A percentile compares a stretch with the other conserved stretches of the same genome.
phyloP scores from a whole-genome alignment of 2,113 vertebrate species.

The Ptyas mucosa region DNA sequence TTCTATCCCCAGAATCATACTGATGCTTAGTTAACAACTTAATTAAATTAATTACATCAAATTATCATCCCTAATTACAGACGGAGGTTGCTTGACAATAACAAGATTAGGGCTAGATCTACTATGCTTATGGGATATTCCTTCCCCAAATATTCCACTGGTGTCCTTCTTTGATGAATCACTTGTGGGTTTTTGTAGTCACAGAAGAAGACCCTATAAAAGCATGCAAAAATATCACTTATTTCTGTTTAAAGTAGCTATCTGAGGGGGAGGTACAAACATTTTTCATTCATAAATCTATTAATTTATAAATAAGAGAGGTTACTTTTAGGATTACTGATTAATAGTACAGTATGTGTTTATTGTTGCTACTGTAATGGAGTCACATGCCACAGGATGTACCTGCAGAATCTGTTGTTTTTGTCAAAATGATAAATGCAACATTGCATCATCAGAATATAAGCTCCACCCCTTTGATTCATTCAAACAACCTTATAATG shows the following conservation, averaged over 20 bases:
- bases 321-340: neutral
- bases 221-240: neutral
- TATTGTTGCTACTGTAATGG: neutral
- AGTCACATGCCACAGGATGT: neutral
- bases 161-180: neutral
- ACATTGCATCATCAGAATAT: neutral
- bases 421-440: neutral
- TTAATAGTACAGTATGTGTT: neutral
- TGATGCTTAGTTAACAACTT: neutral
- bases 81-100: neutral
- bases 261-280: neutral
- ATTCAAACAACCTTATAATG: neutral
- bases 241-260: neutral
- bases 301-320: neutral
- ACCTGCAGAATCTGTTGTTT: neutral
- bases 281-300: neutral
- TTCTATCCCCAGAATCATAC: neutral
- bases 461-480: neutral
- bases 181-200: neutral
- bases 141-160: neutral
- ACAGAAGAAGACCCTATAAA: neutral
- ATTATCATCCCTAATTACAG: neutral
- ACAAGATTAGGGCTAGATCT: neutral
- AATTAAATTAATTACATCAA: neutral
- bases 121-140: neutral